Evolutionary conservation across 2,113 vertebrate species (phyloP).

Genomic region (Burhinus oedicnemus): DNA sequence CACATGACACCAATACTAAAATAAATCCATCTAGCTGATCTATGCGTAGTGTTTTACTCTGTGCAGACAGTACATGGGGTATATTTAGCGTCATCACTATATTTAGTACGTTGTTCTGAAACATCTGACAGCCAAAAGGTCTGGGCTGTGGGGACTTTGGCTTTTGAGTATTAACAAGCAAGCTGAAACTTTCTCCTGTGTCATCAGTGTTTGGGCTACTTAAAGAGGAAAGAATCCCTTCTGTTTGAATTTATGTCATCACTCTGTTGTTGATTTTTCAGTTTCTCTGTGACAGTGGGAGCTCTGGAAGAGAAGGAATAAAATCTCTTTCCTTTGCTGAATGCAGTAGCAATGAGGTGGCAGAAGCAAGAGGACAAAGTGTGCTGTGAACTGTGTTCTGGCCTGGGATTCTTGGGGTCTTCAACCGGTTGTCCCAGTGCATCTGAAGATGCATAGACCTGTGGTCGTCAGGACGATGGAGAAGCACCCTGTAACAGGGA

Average conservation of each 20-base stretch:
- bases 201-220: not conserved
- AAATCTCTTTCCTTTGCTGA: not conserved
- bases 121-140: not conserved
- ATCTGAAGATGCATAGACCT: not conserved
- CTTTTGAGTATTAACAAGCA: not conserved
- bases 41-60: rapidly evolving
- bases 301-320: not conserved
- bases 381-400: not conserved
- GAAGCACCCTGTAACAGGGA: not conserved
- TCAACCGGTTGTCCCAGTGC: rapidly evolving
- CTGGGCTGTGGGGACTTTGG: not conserved
- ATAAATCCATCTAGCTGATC: not conserved
- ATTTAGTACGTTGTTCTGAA: not conserved
- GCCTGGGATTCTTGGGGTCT: not conserved
- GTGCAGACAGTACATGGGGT: not conserved
- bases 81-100: not conserved
- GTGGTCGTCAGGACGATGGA: not conserved
- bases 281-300: not conserved
- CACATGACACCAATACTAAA: not conserved
- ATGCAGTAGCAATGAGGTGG: not conserved
- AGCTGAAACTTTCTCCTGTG: not conserved
- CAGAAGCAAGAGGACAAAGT: not conserved
- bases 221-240: not conserved
- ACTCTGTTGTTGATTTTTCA: not conserved
- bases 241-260: not conserved